Conservation (phyloP, 2,888 invertebrate species). For the Oxyscelio sp. region DNA sequence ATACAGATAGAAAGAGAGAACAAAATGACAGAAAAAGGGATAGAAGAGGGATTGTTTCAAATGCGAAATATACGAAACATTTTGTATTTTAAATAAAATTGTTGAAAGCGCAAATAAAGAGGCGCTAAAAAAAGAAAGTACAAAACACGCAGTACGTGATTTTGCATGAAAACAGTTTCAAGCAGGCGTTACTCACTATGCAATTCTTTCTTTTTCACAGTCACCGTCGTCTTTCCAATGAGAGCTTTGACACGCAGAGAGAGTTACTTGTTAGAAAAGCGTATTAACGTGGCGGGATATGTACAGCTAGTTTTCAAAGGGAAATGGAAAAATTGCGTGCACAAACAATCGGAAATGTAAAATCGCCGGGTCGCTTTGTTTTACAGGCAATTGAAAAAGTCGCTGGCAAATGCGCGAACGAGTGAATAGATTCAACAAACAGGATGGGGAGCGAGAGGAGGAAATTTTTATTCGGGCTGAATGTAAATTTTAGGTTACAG, state of each 20-base stretch:
- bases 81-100: constrained; percentile 32
- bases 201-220: constrained; percentile 88
- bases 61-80: background rate
- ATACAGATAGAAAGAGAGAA: constrained; percentile 1
- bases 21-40: background rate
- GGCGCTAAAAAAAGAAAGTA: constrained; percentile 49
- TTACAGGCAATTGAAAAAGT: constrained; percentile 32
- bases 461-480: constrained; percentile 26
- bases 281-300: constrained; percentile 57
- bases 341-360: constrained; percentile 68
- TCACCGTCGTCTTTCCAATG: constrained; percentile 88
- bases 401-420: constrained; percentile 20
- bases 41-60: constrained; percentile 4
- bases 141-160: constrained; percentile 61
- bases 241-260: constrained; percentile 86
- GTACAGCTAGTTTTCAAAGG: constrained; percentile 56
- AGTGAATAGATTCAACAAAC: constrained; percentile 3
- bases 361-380: constrained; percentile 53
- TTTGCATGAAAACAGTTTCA: constrained; percentile 65
- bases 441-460: no score
- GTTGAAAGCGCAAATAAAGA: background rate
- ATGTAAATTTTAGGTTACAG: no score
- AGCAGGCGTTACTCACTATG: constrained; percentile 87
- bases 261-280: constrained; percentile 82
- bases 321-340: constrained; percentile 52